These are phyloP conservation scores for Odontocolon sp. DNA, from an alignment of 2,888 invertebrate genomes.

Conservation along the genomic window DNA sequence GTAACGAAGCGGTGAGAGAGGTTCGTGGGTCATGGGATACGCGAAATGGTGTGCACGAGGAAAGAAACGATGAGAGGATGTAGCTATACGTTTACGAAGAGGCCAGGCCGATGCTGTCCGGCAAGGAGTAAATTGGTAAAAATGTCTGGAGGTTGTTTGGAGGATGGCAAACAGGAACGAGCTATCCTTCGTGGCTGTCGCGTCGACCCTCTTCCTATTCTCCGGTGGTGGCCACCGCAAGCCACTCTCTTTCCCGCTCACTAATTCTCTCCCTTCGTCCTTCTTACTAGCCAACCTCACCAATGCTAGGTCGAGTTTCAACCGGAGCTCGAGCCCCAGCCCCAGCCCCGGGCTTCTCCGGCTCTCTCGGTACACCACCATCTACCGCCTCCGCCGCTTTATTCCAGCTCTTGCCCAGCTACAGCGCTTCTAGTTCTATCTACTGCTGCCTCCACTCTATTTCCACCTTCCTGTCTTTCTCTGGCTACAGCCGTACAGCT, in stretches of 20 bases:
- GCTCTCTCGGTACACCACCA: constrained; percentile 41
- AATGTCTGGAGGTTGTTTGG: constrained; percentile 71
- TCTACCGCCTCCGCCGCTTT: constrained; percentile 45
- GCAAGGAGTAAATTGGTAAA: constrained; percentile 73
- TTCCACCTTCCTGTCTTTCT: constrained; percentile 54
- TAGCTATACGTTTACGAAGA: not conserved
- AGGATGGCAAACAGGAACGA: constrained; percentile 68
- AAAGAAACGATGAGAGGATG: constrained; percentile 32
- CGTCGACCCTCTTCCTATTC: constrained; percentile 45
- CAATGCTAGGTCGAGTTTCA: constrained; percentile 51
- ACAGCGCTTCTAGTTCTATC: constrained; percentile 28
- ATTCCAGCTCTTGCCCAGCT: constrained; percentile 50
- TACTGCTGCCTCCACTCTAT: constrained; percentile 48
- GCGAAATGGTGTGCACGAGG: constrained; percentile 44
- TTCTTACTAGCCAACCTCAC: constrained; percentile 40
- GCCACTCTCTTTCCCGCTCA: constrained; percentile 58
- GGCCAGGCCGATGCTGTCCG: constrained; percentile 52
- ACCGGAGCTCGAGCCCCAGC: constrained; percentile 11
- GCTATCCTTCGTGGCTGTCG: constrained; percentile 65
- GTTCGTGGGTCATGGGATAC: constrained; percentile 28
- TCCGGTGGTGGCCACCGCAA: constrained; percentile 52
- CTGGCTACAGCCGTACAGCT: constrained; percentile 27
- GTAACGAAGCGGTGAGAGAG: constrained; percentile 46
- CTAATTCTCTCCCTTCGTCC: constrained; percentile 60
- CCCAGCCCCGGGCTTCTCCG: constrained; percentile 43